Evolutionary conservation across 2,113 vertebrate species (phyloP), one percentile per base, ranked within the genome.

Genomic region (Ardeotis arabs): DNA sequence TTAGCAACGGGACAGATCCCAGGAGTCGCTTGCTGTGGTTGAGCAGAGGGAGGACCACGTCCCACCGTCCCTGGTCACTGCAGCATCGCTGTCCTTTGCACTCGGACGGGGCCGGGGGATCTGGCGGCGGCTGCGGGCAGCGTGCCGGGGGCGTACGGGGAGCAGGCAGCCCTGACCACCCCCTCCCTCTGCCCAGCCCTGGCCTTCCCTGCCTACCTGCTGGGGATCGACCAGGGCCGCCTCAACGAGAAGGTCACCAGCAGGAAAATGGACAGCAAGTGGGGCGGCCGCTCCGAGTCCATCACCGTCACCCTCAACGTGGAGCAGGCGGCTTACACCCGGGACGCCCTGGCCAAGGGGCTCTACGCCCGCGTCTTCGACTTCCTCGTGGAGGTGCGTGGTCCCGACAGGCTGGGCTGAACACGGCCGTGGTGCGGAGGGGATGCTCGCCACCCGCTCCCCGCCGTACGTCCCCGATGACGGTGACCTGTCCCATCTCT

Each of bases 231-330:
- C 97, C 98, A 98, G 49, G 87, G 56, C 31, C 98, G 99, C 10
- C 98, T 99, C 66, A 98, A 99, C 63, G 98, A 99, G 84, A 99
- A 99, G 95, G 97, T 99, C 84, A 99, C 99, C 93, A 99, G 99
- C 95, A 98, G 99, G 25, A 99, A 99, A 96, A 99, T 99, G 99
- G 99, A 99, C 95, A 99, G 99, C 88, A 99, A 99, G 91, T 99
- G 99, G 99, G 99, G 98, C 0, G 99, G 99, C 24, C 99, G 98
- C 95, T 98, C 98, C 0, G 99, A 99, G 97, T 99, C 99, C 91
- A 99, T 99, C 35, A 97, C 99, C 0, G 99, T 99, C 90, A 99
- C 99, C 33, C 98, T 99, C 89, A 99, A 99, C 19, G 98, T 99
- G 95, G 99, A 99, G 92, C 99, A 99, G 97, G 99, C 99, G 0